Evolutionary conservation across 1,140 invertebrate species (phyloP), one percentile per base, ranked within the genome.

Genomic region (Lepidurus arcticus): DNA sequence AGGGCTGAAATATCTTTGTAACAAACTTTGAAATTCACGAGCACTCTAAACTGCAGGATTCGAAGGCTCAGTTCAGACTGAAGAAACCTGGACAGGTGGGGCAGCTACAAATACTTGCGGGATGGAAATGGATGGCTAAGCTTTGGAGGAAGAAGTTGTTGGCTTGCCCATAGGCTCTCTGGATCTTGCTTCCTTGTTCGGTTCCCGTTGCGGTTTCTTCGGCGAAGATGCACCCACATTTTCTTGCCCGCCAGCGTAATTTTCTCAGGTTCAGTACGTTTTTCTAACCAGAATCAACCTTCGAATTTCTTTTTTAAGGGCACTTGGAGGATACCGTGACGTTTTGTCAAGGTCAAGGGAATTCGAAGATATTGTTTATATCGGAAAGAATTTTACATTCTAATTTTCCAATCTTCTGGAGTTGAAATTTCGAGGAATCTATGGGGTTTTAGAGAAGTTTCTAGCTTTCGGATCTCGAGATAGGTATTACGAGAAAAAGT

Each of bases 301-400:
- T 65, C 53, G 53, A 65, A n/a, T 65, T 65, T 65, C 21, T 65
- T 65, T 65, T 21, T 16, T 16, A 65, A 65, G 21, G 16, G 16
- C 7, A 21, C 53, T 16, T 65, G 16, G n/a, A 65, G 53, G 16
- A 65, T 65, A 65, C 53, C n/a, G 8, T 11, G n/a, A 65, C n/a
- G n/a, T 21, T 16, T 65, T 65, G 53, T 65, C 53, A 65, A 65
- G 53, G 53, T 65, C 53, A 65, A 65, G 53, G 53, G 53, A 13
- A n/a, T 65, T 65, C 53, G 53, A 21, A 65, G 53, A n/a, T 65
- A n/a, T 65, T n/a, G 53, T 65, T 65, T 65, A 34, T 3, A 34
- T 34, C 3, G 16, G 21, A 65, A 65, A 9, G 21, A 7, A 65
- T 65, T 9, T 65, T 65, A n/a, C 53, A 3, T 65, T 65, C 21